Conservation (phyloP, 2,113 vertebrate species). For the Mesocricetus auratus region DNA sequence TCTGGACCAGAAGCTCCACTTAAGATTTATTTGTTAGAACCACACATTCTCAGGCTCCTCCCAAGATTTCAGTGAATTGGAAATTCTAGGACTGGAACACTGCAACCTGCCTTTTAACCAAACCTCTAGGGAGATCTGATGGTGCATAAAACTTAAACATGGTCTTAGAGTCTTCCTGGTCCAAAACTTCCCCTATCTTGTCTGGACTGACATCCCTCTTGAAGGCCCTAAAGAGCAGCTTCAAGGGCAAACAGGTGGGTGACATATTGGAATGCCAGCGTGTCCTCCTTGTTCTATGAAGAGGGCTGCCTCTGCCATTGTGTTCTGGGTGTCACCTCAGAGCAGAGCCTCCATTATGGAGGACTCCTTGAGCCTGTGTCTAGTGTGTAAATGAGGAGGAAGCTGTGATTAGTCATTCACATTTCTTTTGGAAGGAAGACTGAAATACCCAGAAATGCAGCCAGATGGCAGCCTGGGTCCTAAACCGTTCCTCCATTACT, state of each 20-base stretch:
- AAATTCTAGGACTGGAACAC: not conserved
- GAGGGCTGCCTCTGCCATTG: not conserved
- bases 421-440: not conserved
- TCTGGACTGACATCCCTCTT: not conserved
- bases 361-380: not conserved
- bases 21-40: not conserved
- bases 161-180: not conserved
- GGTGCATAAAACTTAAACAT: not conserved
- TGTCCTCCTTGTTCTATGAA: not conserved
- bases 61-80: not conserved
- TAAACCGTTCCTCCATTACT: not conserved
- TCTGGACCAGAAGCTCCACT: not conserved
- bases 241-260: not conserved
- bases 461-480: constrained; percentile 71
- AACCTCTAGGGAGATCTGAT: not conserved
- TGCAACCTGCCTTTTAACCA: not conserved
- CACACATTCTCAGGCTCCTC: not conserved
- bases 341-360: not conserved
- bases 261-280: not conserved
- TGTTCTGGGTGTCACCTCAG: not conserved
- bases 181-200: not conserved
- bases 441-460: not conserved
- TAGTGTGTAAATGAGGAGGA: not conserved
- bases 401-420: not conserved
- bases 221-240: not conserved